phyloP scores from a whole-genome alignment of 2,113 vertebrate species.

The Phainopepla nitens region DNA sequence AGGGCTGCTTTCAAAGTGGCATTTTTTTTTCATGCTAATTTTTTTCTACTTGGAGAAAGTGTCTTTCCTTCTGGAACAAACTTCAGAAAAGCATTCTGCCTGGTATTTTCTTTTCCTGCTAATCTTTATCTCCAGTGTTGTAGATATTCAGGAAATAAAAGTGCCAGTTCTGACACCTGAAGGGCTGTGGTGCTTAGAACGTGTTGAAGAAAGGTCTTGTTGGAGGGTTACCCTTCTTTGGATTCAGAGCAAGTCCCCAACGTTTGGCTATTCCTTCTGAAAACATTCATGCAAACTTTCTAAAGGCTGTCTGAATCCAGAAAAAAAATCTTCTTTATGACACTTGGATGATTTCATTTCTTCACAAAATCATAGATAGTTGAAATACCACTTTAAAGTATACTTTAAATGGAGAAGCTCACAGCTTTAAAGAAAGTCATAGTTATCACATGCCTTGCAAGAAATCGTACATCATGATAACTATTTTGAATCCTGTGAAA shows the following conservation, averaged over 20 bases:
- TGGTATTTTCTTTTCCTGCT: background rate
- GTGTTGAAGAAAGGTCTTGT: background rate
- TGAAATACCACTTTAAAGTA: background rate
- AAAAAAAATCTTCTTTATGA: background rate
- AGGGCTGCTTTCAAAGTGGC: background rate
- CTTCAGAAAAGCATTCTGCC: background rate
- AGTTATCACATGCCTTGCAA: background rate
- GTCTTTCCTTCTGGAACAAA: background rate
- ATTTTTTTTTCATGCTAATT: background rate
- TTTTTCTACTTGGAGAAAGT: background rate
- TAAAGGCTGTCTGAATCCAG: background rate
- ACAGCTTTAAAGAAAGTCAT: background rate
- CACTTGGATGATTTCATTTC: background rate
- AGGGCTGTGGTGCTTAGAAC: background rate
- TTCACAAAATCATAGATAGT: background rate
- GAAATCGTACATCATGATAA: background rate
- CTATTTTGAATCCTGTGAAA: background rate
- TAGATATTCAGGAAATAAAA: background rate
- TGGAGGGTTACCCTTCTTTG: background rate
- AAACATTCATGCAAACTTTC: background rate
- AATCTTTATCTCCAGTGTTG: background rate
- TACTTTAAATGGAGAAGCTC: background rate
- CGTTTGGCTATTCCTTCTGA: background rate
- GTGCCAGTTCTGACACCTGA: background rate
- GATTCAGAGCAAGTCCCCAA: background rate